Percentiles rank a stretch among this genome's conserved stretches.
phyloP scores from a whole-genome alignment of 2,797 vertebrate species.

The Lateolabrax maculatus region DNA sequence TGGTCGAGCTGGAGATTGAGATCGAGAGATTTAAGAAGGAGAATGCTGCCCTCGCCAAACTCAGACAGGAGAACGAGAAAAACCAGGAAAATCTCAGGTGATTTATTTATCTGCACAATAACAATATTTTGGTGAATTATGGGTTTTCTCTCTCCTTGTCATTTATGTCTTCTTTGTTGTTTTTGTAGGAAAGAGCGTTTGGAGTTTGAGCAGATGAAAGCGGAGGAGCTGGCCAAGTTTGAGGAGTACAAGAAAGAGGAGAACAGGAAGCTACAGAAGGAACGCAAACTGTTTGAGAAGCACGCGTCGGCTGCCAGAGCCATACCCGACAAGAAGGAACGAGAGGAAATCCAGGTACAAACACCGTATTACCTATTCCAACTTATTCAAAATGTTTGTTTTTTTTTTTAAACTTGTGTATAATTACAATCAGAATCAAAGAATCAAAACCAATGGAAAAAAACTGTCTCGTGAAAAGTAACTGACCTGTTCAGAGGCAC shows the following conservation, averaged over 20 bases:
- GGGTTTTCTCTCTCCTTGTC: neutral
- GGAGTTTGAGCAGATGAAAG: constrained; percentile 90
- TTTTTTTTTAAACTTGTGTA: too few relatives aligned
- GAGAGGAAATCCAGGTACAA: constrained; percentile 95
- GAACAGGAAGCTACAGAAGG: constrained; percentile 91
- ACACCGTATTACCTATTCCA: neutral
- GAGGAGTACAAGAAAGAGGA: constrained; percentile 94
- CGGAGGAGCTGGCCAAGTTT: constrained; percentile 88
- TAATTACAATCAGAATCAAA: too few relatives aligned
- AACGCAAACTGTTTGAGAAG: constrained; percentile 94
- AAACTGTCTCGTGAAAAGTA: neutral
- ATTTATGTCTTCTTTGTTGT: neutral
- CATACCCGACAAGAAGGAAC: constrained; percentile 95
- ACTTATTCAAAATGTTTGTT: neutral
- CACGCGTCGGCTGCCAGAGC: constrained; percentile 89
- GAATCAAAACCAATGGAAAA: neutral
- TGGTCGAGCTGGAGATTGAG: constrained; percentile 92
- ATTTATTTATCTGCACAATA: accelerated
- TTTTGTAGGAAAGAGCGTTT: constrained; percentile 88
- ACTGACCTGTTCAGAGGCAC: neutral
- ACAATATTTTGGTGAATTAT: neutral
- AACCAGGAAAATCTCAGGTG: constrained; percentile 89
- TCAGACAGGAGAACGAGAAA: constrained; percentile 89
- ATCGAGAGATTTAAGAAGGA: constrained; percentile 95
- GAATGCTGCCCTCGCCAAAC: constrained; percentile 88